Evolutionary conservation across 2,113 vertebrate species (phyloP).

Genomic region (Falcunculus frontatus): DNA sequence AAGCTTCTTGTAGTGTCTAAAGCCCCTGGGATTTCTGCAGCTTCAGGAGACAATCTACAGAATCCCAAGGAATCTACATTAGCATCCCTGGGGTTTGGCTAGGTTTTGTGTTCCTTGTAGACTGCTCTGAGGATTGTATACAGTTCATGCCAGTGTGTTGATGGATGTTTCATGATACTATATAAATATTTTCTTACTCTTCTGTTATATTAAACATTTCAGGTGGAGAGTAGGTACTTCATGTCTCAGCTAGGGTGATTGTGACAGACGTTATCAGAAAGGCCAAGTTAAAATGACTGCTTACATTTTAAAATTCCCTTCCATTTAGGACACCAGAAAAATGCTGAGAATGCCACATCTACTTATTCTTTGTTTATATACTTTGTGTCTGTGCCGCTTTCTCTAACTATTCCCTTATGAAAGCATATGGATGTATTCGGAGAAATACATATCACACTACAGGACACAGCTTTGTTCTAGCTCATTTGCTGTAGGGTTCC

Average conservation of each 20-base stretch:
- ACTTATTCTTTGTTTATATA: neutral
- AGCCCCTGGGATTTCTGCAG: neutral
- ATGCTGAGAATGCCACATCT: neutral
- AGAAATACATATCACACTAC: neutral
- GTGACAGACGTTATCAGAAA: neutral
- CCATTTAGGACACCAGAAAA: neutral
- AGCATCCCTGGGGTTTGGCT: neutral
- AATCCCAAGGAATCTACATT: conserved; percentile 36
- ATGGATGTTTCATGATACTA: conserved; percentile 25
- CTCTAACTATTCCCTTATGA: neutral
- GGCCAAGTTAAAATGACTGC: neutral
- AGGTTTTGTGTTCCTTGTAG: conserved; percentile 5
- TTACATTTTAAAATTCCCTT: neutral
- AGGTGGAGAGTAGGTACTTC: neutral
- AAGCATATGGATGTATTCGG: neutral
- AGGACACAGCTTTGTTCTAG: conserved; percentile 19
- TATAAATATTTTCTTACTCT: conserved; percentile 41
- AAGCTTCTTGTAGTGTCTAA: neutral
- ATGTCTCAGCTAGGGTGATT: neutral
- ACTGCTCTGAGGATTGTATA: conserved; percentile 23
- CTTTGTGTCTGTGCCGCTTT: neutral
- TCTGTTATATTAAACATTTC: conserved; percentile 5
- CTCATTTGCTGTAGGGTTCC: neutral
- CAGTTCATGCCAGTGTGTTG: neutral
- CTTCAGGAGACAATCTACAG: conserved; percentile 37